A percentile compares a stretch with the other conserved stretches of the same genome.
Evolutionary conservation across 2,888 invertebrate genomes (phyloP).

Genomic region (Julus scanicus): DNA sequence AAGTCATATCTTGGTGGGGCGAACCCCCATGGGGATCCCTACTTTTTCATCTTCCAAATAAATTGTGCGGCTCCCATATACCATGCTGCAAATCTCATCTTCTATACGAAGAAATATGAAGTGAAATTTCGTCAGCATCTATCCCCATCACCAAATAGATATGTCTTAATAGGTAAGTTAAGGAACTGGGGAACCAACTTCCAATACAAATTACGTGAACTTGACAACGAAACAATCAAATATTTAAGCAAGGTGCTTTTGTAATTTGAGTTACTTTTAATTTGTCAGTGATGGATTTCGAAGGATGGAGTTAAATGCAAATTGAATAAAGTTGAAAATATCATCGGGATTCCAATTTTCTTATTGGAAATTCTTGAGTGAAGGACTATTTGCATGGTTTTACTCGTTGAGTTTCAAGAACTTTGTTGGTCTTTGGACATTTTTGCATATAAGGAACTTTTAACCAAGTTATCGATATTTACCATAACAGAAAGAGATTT

Average conservation of each 20-base stretch:
- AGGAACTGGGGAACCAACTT: neutral
- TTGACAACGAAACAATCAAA: neutral
- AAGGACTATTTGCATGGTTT: too few species aligned
- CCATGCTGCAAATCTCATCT: neutral
- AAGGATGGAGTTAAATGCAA: neutral
- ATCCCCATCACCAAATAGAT: neutral
- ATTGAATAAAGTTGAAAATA: neutral
- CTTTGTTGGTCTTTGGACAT: too few species aligned
- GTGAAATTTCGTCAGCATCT: slow-evolving; percentile 16
- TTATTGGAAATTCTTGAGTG: too few species aligned
- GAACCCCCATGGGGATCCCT: neutral
- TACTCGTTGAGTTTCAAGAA: too few species aligned
- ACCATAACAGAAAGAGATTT: too few species aligned
- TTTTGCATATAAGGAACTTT: too few species aligned
- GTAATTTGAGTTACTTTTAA: neutral
- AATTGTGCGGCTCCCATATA: neutral
- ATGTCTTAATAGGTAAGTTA: slow-evolving; percentile 37
- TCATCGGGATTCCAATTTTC: neutral
- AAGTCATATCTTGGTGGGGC: slow-evolving; percentile 49
- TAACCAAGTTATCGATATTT: too few species aligned
- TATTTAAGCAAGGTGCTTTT: neutral
- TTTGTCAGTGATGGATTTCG: slow-evolving; percentile 18
- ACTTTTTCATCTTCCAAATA: slow-evolving; percentile 25
- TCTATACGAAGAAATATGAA: neutral
- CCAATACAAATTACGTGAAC: neutral